Evolutionary conservation across 2,797 vertebrate species (phyloP), one percentile per base, ranked within the genome.

Genomic region (Poeciliopsis gracilis): DNA sequence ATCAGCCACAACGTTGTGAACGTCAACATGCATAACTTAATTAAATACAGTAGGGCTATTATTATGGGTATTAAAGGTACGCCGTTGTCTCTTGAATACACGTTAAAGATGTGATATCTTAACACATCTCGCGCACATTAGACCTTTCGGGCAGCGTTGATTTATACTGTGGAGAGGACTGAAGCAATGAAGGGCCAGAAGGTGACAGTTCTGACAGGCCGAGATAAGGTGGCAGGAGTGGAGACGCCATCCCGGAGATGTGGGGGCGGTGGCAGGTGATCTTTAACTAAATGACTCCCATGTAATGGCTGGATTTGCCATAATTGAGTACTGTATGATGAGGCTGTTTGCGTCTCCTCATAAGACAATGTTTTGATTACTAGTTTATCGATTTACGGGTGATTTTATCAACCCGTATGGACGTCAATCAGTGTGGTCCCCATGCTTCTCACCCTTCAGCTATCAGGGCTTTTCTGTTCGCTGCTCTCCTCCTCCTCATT

Each of bases 221-320:
- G 77, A 43, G 76, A 76, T 28, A 47, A 69, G 86, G 87, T 90
- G 93, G 67, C 84, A 95, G 92, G 92, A 93, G 47, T 74, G 75
- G 72, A 55, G 95, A 94, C 95, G 94, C 95, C 94, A 92, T 57
- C 72, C 38, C 28, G 72, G 9, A 49, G 38, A 18, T 7, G 13
- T 0, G 15, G 25, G 23, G 36, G 66, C 3, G 66, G 11, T 1
- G 25, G 67, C 67, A 43, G 38, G 66, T 69, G 66, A 69, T 69
- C 66, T 69, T 69, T 43, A 67, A 41, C 7, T 67, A 70, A 70
- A 46, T 28, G 25, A 15, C 25, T 33, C 66, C 41, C 0, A 28
- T 28, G 23, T 67, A 41, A 13, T 6, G 38, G 23, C 25, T 43
- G 13, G 20, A 69, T 23, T 13, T 15, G 11, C 38, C 43, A 2